A percentile compares a stretch with the other conserved stretches of the same genome.
Evolutionary conservation across 1,140 invertebrate genomes (phyloP).

Genomic region (Drosophila biarmipes): DNA sequence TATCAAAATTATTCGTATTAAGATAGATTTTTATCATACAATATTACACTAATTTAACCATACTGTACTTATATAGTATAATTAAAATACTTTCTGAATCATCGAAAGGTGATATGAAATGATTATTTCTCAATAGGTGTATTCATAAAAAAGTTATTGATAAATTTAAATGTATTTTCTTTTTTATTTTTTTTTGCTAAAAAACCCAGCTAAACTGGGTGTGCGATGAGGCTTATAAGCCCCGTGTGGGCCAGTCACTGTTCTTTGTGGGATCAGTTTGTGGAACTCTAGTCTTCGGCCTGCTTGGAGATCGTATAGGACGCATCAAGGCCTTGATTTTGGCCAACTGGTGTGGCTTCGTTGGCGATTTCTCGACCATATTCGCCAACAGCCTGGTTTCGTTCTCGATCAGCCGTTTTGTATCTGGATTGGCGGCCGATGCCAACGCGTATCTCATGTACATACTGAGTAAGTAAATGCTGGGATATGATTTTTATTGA

Average conservation of each 20-base stretch:
- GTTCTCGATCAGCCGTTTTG: constrained; percentile 85
- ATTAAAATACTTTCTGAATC: too few species aligned
- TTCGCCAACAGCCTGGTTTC: constrained; percentile 83
- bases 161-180: too few species aligned
- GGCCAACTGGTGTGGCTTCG: constrained; percentile 85
- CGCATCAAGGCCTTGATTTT: constrained; percentile 86
- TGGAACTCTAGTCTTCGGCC: constrained; percentile 86
- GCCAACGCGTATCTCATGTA: constrained; percentile 87
- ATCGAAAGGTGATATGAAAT: too few species aligned
- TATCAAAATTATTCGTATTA: too few species aligned
- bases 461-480: constrained; percentile 85
- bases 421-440: constrained; percentile 86
- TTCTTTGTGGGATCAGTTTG: constrained; percentile 87
- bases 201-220: constrained; percentile 87
- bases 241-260: constrained; percentile 86
- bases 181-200: too few species aligned
- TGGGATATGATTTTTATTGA: not conserved
- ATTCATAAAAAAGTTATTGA: too few species aligned
- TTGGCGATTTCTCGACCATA: constrained; percentile 86
- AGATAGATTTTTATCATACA: too few species aligned
- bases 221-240: constrained; percentile 86
- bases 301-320: constrained; percentile 86
- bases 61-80: too few species aligned
- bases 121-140: too few species aligned
- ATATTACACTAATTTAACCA: too few species aligned